A percentile compares a stretch with the other conserved stretches of the same genome.
Conservation (phyloP, 2,888 invertebrate genomes). For the Tipula confusa region DNA sequence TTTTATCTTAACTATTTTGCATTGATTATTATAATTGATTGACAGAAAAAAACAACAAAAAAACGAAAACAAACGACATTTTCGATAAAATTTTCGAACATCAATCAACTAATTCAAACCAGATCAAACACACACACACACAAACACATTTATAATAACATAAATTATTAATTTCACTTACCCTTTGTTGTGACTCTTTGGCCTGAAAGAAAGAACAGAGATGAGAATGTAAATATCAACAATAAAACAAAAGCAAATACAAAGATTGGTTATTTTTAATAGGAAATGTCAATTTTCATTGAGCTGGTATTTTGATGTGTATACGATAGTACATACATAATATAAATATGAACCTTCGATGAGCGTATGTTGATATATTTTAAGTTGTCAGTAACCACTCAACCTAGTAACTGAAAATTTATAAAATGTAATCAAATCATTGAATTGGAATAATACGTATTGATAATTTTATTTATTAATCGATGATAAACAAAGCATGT, state of each 20-base stretch:
- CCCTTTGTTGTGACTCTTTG: slow-evolving; percentile 25
- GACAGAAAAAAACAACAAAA: no score
- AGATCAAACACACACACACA: background rate
- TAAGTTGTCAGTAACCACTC: background rate
- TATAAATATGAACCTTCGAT: background rate
- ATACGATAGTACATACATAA: no score
- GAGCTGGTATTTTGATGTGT: background rate
- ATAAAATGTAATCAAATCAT: background rate
- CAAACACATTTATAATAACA: no score
- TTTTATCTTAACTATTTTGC: no score
- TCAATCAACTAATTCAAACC: background rate
- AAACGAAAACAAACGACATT: no score
- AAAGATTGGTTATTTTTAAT: background rate
- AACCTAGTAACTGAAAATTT: background rate
- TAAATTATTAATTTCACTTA: background rate
- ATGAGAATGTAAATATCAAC: background rate
- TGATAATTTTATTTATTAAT: background rate
- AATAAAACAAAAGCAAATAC: background rate
- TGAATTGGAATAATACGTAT: background rate
- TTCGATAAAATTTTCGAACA: background rate
- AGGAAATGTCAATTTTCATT: slow-evolving; percentile 12
- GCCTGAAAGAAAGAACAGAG: background rate
- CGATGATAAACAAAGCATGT: background rate
- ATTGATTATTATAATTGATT: no score
- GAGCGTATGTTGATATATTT: background rate